Evolutionary conservation across 2,113 vertebrate species (phyloP).

Genomic region (Ageneiosus marmoratus): DNA sequence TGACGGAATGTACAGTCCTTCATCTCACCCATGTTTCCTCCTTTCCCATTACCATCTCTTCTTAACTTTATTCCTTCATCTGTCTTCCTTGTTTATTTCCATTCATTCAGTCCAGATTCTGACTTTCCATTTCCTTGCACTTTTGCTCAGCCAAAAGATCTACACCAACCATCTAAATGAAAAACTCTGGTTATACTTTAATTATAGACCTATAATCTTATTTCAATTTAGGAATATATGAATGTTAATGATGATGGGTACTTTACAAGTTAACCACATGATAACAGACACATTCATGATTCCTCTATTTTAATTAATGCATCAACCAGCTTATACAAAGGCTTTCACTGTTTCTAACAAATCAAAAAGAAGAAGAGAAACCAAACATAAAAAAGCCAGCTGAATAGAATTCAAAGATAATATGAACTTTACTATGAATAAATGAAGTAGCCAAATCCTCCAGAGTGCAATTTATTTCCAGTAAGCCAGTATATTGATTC

Average conservation of each 20-base stretch:
- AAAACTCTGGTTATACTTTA: background rate
- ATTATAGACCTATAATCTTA: background rate
- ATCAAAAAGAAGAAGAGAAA: slow-evolving; percentile 35
- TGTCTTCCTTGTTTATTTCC: background rate
- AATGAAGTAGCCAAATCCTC: slow-evolving; percentile 8
- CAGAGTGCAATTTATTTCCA: background rate
- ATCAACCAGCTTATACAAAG: slow-evolving; percentile 48
- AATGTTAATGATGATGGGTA: background rate
- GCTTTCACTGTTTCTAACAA: slow-evolving; percentile 25
- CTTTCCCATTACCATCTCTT: background rate
- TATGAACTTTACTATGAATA: slow-evolving; percentile 9
- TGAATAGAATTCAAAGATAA: background rate
- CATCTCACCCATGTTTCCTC: background rate
- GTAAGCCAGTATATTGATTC: background rate
- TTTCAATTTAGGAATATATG: background rate
- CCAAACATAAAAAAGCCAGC: slow-evolving; percentile 17
- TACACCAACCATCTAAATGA: background rate
- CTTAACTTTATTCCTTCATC: background rate
- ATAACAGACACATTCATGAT: slow-evolving; percentile 7
- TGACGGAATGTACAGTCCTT: background rate
- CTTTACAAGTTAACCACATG: slow-evolving; percentile 6
- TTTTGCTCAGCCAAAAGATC: background rate
- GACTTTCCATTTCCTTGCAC: background rate
- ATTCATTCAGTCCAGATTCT: background rate
- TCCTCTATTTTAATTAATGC: slow-evolving; percentile 39